These are phyloP conservation scores for Gastracanthus pulcherrimus DNA, from an alignment of 2,888 invertebrate species.

Conservation along the genomic window DNA sequence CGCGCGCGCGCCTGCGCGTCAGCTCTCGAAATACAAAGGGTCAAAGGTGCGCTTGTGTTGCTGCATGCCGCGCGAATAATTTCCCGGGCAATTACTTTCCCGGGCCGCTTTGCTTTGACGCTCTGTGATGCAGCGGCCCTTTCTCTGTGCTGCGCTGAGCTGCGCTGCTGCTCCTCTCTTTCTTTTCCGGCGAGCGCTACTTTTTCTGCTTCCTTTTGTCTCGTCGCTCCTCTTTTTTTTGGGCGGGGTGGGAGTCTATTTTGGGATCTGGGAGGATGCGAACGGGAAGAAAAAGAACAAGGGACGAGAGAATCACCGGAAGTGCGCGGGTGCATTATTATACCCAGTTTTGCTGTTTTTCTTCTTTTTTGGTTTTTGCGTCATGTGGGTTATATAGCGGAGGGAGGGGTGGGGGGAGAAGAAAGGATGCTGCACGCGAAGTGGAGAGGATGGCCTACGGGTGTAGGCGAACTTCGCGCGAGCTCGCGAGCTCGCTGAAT, in stretches of 20 bases:
- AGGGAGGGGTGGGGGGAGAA: neutral
- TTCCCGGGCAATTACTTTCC: conserved; percentile 51
- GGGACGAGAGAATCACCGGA: neutral
- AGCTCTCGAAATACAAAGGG: conserved; percentile 10
- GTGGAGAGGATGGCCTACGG: neutral
- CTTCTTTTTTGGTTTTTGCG: neutral
- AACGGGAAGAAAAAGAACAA: too few species aligned
- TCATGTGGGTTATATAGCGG: neutral
- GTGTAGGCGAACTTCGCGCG: conserved; percentile 12
- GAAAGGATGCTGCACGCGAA: neutral
- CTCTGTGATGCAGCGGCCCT: neutral
- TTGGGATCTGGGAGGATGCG: too few species aligned
- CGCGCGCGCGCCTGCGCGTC: neutral
- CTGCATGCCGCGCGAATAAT: conserved; percentile 36
- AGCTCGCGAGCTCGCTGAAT: neutral
- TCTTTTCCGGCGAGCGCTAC: neutral
- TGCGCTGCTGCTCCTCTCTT: too few species aligned
- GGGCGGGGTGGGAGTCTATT: neutral
- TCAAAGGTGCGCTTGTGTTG: neutral
- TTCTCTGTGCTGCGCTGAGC: too few species aligned
- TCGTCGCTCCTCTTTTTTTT: neutral
- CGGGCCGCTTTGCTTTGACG: conserved; percentile 19
- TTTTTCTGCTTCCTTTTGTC: neutral
- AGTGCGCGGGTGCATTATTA: neutral
- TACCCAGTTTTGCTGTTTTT: neutral